Base-by-base conservation (phyloP, 2,113 vertebrate species). In the Nettapus auritus region DNA sequence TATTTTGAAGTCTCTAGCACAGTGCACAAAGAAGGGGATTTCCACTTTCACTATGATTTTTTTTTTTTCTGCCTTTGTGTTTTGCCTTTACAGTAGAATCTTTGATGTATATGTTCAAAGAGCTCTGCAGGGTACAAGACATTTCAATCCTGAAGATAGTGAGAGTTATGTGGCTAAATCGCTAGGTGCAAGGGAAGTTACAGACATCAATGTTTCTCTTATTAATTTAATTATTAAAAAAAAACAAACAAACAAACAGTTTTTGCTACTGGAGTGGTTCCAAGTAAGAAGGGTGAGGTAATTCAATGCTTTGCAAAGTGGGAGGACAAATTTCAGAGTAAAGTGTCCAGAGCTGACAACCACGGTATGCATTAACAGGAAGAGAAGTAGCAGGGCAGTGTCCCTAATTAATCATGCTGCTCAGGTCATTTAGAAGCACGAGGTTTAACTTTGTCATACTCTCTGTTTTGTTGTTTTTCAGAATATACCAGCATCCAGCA, bases 301-400 rank as follows among this genome's bases (percentile, higher is more conserved):
- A 7, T 63, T 74, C 63, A 52, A 44, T 52, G 25, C 6, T 2
- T 13, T 81, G 34, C 5, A 13, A 86, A 71, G 8, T 5, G 55
- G 17, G 10, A 81, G 9, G 3, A 60, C 2, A 7, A 71, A 57
- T 68, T 70, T 59, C 40, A 34, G 6, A 15, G 11, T 33, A 21
- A 82, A 80, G 3, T 7, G 1, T n/a, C 31, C 9, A 70, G 26
- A 59, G 29, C 2, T 0, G 3, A 77, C 69, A 74, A 15, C 0
- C 1, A 5, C 22, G 1, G 1, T 34, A 16, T 33, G 1, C 12
- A 28, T 75, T 78, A 2, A 7, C 3, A 56, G 13, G 4, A 44
- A 8, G 9, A 63, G 81, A 86, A 75, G n/a, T 13, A 5, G 2
- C 2, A 2, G 14, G 12, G 1, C 3, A 36, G 4, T 6, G 2